phyloP scores from a whole-genome alignment of 2,797 vertebrate species.

The Clarias laeviceps region DNA sequence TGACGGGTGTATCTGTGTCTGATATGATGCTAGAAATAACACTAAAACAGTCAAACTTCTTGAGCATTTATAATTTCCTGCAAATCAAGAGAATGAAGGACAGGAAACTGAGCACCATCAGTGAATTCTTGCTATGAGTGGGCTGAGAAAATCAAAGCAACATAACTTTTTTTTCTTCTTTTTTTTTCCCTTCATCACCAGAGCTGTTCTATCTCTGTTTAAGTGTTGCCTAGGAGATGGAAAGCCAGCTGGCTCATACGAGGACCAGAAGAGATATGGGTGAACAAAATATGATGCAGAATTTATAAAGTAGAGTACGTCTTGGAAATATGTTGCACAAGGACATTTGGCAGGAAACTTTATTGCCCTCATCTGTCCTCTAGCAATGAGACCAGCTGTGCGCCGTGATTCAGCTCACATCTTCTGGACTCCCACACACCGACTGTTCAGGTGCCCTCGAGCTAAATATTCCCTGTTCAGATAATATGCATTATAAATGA shows the following conservation, averaged over 20 bases:
- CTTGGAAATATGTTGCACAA: slow-evolving; percentile 64
- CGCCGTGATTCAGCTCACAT: slow-evolving; percentile 76
- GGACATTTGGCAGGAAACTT: slow-evolving; percentile 68
- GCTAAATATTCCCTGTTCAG: slow-evolving; percentile 72
- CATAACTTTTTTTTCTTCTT: not conserved
- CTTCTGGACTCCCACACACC: slow-evolving; percentile 66
- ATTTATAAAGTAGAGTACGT: slow-evolving; percentile 62
- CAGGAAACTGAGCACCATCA: not conserved
- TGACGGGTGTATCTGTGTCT: not conserved
- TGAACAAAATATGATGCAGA: slow-evolving; percentile 55
- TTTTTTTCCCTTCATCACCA: slow-evolving; percentile 25
- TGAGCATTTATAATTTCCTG: not conserved
- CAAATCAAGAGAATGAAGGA: not conserved
- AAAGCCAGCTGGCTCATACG: slow-evolving; percentile 7
- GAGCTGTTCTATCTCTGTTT: slow-evolving; percentile 30
- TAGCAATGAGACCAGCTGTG: slow-evolving; percentile 69
- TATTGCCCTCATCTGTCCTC: slow-evolving; percentile 67
- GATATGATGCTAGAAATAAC: slow-evolving; percentile 5
- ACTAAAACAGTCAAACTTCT: not conserved
- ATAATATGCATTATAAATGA: slow-evolving; percentile 71
- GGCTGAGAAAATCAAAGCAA: slow-evolving; percentile 33
- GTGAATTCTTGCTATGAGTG: slow-evolving; percentile 39
- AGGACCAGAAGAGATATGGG: slow-evolving; percentile 59
- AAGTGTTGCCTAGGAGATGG: slow-evolving; percentile 40
- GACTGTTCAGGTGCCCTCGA: slow-evolving; percentile 69